Conservation (phyloP, 2,797 vertebrate genomes). For the Catamblyrhynchus diadema region DNA sequence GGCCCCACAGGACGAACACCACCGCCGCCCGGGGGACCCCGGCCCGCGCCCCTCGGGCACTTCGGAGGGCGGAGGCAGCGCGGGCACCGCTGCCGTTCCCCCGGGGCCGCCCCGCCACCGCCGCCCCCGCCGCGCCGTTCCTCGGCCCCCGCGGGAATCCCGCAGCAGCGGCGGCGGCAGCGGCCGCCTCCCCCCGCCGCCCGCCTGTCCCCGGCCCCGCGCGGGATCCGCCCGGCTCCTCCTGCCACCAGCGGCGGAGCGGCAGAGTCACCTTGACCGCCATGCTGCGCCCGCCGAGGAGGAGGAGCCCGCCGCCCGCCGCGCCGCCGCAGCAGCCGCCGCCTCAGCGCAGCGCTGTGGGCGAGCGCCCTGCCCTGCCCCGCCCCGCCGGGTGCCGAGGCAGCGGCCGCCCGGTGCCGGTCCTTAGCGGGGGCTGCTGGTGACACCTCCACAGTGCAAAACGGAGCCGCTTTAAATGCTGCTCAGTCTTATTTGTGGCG, state of each 20-base stretch:
- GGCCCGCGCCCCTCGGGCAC: neutral
- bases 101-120: neutral
- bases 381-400: neutral
- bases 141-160: neutral
- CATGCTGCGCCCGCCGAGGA: conserved; percentile 83
- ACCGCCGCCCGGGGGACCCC: neutral
- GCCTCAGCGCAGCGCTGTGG: neutral
- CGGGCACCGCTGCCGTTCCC: neutral
- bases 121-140: neutral
- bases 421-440: rapidly evolving
- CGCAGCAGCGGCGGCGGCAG: neutral
- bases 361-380: neutral
- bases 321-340: conserved; percentile 53
- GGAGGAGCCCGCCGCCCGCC: neutral
- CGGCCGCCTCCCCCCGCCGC: neutral
- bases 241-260: conserved; percentile 51
- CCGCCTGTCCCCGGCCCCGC: neutral
- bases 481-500: neutral
- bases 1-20: neutral
- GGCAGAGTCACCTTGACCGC: conserved; percentile 97
- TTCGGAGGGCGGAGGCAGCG: neutral
- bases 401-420: rapidly evolving
- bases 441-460: rapidly evolving
- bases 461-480: rapidly evolving
- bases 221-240: neutral